These are phyloP conservation scores for Botia almorhae DNA, from an alignment of 2,797 vertebrate genomes.

Conservation along the genomic window DNA sequence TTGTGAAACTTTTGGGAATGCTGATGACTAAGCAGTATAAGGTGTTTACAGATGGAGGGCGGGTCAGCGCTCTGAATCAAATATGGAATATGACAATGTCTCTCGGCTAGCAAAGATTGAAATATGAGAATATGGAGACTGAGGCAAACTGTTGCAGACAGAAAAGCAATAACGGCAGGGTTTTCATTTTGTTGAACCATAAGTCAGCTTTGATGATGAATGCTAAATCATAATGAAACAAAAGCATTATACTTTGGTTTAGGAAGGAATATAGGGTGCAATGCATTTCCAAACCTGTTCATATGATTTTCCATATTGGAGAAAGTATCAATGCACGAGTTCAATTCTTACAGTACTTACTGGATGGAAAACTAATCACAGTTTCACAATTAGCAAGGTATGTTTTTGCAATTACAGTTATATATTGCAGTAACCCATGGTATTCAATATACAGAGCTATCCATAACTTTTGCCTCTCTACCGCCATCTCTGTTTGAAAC, in stretches of 20 bases:
- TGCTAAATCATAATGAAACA: background rate
- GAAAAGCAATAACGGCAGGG: slow-evolving; percentile 4
- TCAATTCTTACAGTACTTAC: too few relatives aligned
- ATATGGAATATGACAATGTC: background rate
- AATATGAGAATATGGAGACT: slow-evolving; percentile 9
- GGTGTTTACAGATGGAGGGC: slow-evolving; percentile 7
- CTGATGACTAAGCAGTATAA: slow-evolving; percentile 7
- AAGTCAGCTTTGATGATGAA: background rate
- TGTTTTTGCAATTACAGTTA: too few relatives aligned
- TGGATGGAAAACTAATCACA: too few relatives aligned
- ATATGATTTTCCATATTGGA: background rate
- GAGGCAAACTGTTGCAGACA: background rate
- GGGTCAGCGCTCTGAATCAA: background rate
- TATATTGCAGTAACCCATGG: too few relatives aligned
- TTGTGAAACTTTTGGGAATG: background rate
- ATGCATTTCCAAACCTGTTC: background rate
- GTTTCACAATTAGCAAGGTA: too few relatives aligned
- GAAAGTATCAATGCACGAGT: background rate
- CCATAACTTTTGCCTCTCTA: too few relatives aligned
- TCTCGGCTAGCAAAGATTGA: slow-evolving; percentile 3
- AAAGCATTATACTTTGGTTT: too few relatives aligned
- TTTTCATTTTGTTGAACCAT: background rate
- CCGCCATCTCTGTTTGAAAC: too few relatives aligned
- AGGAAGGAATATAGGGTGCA: background rate
- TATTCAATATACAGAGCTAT: too few relatives aligned